Evolutionary conservation across 2,113 vertebrate species (phyloP), one percentile per base, ranked within the genome.

Genomic region (Trichechus manatus): DNA sequence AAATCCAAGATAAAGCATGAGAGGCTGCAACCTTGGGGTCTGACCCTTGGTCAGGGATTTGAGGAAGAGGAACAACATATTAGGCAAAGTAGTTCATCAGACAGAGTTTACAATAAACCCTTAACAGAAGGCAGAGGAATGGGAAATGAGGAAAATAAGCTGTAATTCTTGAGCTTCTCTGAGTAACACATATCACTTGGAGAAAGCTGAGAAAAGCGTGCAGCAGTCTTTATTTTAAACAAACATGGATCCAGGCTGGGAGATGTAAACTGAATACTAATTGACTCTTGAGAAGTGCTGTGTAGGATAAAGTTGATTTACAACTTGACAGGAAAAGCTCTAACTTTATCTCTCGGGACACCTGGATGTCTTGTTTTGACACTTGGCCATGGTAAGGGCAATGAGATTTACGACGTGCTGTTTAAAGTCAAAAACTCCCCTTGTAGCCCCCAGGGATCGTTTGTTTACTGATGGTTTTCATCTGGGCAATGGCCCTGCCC

Each of bases 141-240:
- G 17, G 19, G 33, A 13, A 17, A 23, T 0, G 5, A 23, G 27
- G 53, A 72, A 39, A 80, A 19, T 13, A 39, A 5, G 9, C 25
- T 13, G 36, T 1, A 11, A 31, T 8, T 25, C 23, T 2, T 23
- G 14, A 5, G 9, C 15, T n/a, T 42, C 10, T 1, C 6, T 2
- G 5, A 9, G 15, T 53, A 13, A 70, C 0, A 0, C 22, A 9
- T 4, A 13, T 33, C 36, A 27, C 53, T 33, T 3, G 6, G 13
- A 61, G 9, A 39, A 20, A 9, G 5, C 63, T 70, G 13, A 2
- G 27, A 50, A 17, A 59, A 4, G 5, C 4, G 23, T 39, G 36
- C 25, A 9, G 29, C 3, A 1, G 42, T 39, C 6, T 80, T 63
- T 22, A 50, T 64, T 87, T 74, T 53, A 29, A 56, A 42, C 2